Evolutionary conservation across 2,797 vertebrate species (phyloP).

Genomic region (Propithecus perrieri): DNA sequence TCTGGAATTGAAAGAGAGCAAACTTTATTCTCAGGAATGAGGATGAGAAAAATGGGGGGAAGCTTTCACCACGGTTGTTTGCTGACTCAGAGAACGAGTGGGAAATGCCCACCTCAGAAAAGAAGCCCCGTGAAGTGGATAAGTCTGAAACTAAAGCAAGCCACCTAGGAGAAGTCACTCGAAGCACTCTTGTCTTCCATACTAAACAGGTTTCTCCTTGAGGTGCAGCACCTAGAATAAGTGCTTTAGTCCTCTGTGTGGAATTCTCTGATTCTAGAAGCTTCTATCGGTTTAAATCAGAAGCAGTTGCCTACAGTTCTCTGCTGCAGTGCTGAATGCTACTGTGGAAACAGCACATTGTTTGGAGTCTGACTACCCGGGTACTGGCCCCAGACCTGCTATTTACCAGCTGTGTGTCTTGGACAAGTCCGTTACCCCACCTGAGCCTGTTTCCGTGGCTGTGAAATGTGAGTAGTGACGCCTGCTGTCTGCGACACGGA

Average conservation of each 20-base stretch:
- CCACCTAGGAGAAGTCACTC: neutral
- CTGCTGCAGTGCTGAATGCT: neutral
- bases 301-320: neutral
- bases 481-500: neutral
- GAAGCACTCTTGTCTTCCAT: neutral
- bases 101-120: neutral
- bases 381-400: neutral
- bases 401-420: neutral
- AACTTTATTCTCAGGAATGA: neutral
- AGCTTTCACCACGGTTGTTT: neutral
- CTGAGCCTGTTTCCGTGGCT: neutral
- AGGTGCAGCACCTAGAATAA: neutral
- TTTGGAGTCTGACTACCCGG: neutral
- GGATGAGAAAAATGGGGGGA: neutral
- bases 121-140: neutral
- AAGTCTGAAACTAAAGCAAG: neutral
- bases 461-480: neutral
- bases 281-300: constrained; percentile 14
- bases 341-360: neutral
- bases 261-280: constrained; percentile 35
- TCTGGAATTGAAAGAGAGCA: neutral
- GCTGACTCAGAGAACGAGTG: neutral
- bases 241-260: neutral
- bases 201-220: neutral
- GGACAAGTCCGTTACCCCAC: neutral